phyloP scores from a whole-genome alignment of 2,797 vertebrate species.

The Labroides dimidiatus region DNA sequence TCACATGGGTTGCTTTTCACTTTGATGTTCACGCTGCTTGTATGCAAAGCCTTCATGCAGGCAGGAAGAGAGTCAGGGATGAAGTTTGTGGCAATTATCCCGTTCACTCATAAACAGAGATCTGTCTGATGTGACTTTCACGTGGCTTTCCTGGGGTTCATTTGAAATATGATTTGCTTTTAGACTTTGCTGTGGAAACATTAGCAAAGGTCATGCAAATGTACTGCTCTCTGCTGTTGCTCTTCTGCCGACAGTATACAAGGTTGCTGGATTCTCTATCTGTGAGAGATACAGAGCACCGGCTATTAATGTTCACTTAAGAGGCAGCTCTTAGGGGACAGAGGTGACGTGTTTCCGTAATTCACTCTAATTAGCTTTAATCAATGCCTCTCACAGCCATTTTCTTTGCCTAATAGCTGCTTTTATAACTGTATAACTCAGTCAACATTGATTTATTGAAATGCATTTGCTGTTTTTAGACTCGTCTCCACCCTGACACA shows the following conservation, averaged over 20 bases:
- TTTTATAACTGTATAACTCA: not conserved
- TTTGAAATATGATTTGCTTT: constrained; percentile 39
- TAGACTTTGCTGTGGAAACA: constrained; percentile 21
- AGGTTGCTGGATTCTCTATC: not conserved
- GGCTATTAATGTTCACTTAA: not conserved
- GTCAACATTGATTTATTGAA: constrained; percentile 2
- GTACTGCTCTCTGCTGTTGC: not conserved
- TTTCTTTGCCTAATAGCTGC: not conserved
- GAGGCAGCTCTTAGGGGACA: constrained; percentile 5
- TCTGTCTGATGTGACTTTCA: constrained; percentile 35
- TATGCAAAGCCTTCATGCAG: constrained; percentile 34
- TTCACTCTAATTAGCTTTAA: constrained; percentile 11
- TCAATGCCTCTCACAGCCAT: not conserved
- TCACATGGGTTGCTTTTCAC: constrained; percentile 46
- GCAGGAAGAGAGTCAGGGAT: constrained; percentile 32
- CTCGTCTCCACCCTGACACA: not conserved
- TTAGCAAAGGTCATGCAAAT: constrained; percentile 30
- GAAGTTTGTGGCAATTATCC: constrained; percentile 59
- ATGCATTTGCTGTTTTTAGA: not conserved
- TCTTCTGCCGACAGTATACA: not conserved
- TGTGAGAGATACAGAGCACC: not conserved
- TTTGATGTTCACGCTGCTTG: constrained; percentile 60
- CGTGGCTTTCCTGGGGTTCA: constrained; percentile 16
- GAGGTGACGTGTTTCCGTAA: not conserved
- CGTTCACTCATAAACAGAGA: constrained; percentile 52